Conservation (phyloP, 2,113 vertebrate genomes). For the Girardinichthys multiradiatus region DNA sequence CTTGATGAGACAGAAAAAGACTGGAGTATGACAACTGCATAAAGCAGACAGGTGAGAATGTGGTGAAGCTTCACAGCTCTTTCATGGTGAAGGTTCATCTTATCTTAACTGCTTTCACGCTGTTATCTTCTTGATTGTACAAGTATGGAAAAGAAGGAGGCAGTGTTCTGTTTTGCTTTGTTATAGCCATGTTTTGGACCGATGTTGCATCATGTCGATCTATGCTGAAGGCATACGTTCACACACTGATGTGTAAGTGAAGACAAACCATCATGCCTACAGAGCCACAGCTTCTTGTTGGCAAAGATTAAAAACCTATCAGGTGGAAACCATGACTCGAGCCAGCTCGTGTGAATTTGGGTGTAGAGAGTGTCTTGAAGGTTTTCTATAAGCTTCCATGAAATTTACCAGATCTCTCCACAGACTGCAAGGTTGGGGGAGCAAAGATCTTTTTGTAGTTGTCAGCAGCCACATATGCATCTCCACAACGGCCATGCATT, state of each 20-base stretch:
- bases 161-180: constrained; percentile 28
- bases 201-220: constrained; percentile 66
- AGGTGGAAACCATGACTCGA: constrained; percentile 13
- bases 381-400: constrained; percentile 39
- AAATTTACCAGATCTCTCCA: constrained; percentile 58
- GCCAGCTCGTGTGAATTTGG: constrained; percentile 9
- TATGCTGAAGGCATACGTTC: constrained; percentile 39
- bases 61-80: constrained; percentile 8
- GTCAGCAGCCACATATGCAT: constrained; percentile 63
- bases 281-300: neutral
- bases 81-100: neutral
- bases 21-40: constrained; percentile 33
- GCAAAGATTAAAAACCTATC: constrained; percentile 4
- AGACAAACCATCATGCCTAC: constrained; percentile 8
- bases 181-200: constrained; percentile 43
- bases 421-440: constrained; percentile 25
- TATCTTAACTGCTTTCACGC: neutral
- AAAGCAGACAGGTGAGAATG: constrained; percentile 56
- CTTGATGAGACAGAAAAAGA: constrained; percentile 2
- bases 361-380: constrained; percentile 26
- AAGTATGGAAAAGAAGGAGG: neutral
- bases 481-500: constrained; percentile 64
- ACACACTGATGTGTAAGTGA: constrained; percentile 42
- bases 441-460: constrained; percentile 65
- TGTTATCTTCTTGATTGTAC: neutral